phyloP scores from a whole-genome alignment of 2,888 invertebrate genomes.

The Eupithecia abbreviata region DNA sequence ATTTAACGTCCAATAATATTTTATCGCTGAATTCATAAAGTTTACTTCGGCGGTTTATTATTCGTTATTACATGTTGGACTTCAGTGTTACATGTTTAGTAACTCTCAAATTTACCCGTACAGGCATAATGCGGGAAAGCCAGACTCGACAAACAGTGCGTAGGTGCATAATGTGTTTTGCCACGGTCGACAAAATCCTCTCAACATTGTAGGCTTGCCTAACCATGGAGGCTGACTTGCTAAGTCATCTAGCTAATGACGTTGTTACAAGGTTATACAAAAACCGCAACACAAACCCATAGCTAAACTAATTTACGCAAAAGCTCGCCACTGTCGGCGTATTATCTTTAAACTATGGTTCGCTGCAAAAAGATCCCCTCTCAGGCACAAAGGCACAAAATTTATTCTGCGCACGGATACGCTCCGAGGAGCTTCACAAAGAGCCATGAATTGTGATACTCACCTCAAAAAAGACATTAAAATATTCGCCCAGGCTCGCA shows the following conservation, averaged over 20 bases:
- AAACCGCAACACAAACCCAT: conserved; percentile 37
- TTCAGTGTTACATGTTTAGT: conserved; percentile 26
- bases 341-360: conserved; percentile 45
- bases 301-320: conserved; percentile 43
- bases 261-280: conserved; percentile 43
- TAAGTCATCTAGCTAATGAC: conserved; percentile 46
- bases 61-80: conserved; percentile 19
- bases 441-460: conserved; percentile 53
- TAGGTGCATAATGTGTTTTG: conserved; percentile 36
- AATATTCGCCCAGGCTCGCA: conserved; percentile 55
- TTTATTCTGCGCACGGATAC: conserved; percentile 49
- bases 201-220: conserved; percentile 40
- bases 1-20: conserved; percentile 18
- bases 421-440: conserved; percentile 49
- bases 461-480: conserved; percentile 56
- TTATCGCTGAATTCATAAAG: conserved; percentile 19
- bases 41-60: conserved; percentile 27
- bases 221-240: conserved; percentile 43
- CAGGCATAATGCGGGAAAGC: conserved; percentile 19
- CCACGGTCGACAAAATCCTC: conserved; percentile 41
- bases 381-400: conserved; percentile 42
- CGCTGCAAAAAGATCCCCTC: conserved; percentile 39
- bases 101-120: conserved; percentile 33
- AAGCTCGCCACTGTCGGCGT: conserved; percentile 40
- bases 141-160: conserved; percentile 31